Evolutionary conservation across 2,888 invertebrate genomes (phyloP).

Genomic region (Theretra japonica): DNA sequence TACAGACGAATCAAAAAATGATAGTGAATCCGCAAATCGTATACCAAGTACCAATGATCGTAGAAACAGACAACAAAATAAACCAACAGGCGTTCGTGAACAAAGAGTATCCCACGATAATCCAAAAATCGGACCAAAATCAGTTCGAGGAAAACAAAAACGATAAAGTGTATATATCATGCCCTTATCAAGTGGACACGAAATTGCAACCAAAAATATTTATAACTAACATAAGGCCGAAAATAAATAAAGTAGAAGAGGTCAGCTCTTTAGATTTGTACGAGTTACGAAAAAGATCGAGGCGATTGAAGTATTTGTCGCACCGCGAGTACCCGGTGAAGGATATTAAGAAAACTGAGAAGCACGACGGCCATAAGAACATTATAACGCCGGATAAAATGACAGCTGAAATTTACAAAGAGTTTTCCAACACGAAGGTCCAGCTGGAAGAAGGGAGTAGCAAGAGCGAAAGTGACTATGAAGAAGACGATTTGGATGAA

Average conservation of each 20-base stretch:
- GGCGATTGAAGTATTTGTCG: conserved; percentile 70
- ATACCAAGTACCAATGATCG: conserved; percentile 74
- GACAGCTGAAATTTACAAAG: conserved; percentile 71
- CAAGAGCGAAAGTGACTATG: conserved; percentile 80
- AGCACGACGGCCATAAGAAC: conserved; percentile 46
- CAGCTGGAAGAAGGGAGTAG: conserved; percentile 66
- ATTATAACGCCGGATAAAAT: conserved; percentile 76
- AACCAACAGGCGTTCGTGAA: conserved; percentile 53
- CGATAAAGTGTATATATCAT: conserved; percentile 71
- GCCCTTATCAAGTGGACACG: conserved; percentile 73
- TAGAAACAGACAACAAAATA: conserved; percentile 64
- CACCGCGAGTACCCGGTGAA: conserved; percentile 60
- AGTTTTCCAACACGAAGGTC: conserved; percentile 62
- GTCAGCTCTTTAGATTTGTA: conserved; percentile 81
- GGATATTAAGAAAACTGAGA: conserved; percentile 50
- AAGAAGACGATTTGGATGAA: conserved; percentile 76
- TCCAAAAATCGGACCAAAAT: conserved; percentile 62
- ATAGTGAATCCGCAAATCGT: conserved; percentile 73
- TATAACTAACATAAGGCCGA: conserved; percentile 68
- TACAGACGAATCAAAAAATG: conserved; percentile 66
- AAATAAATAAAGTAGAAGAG: conserved; percentile 64
- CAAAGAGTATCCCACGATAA: conserved; percentile 57
- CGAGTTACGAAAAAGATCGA: conserved; percentile 78
- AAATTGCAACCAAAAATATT: conserved; percentile 73
- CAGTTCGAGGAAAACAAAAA: conserved; percentile 59